Evolutionary conservation across 2,113 vertebrate genomes (phyloP).

Genomic region (Alces alces): DNA sequence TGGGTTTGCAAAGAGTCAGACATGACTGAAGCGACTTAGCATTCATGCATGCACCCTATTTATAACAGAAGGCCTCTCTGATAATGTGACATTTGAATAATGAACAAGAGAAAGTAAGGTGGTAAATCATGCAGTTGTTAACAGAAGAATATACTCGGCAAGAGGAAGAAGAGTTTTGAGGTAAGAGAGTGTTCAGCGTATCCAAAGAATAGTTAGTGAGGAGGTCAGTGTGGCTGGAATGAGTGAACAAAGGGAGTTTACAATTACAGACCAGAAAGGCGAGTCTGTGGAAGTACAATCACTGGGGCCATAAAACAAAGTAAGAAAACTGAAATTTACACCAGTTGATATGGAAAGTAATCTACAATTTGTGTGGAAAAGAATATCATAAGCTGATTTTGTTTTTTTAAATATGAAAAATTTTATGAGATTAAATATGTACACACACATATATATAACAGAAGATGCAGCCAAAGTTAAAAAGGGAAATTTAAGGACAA

Average conservation of each 20-base stretch:
- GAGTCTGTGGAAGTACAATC: background rate
- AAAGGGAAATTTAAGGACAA: background rate
- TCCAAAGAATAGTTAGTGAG: background rate
- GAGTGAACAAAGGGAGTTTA: no score
- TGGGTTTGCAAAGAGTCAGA: background rate
- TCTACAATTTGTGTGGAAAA: background rate
- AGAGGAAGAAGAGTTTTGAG: background rate
- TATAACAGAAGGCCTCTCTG: background rate
- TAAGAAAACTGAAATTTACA: background rate
- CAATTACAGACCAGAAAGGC: background rate
- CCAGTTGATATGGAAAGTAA: background rate
- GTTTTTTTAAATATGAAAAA: background rate
- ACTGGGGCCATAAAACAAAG: background rate
- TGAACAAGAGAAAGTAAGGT: background rate
- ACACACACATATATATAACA: background rate
- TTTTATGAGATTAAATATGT: background rate
- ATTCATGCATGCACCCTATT: background rate
- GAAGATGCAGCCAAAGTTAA: background rate
- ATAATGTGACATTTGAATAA: background rate
- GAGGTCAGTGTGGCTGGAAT: no score
- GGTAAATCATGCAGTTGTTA: background rate
- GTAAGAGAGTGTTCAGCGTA: background rate
- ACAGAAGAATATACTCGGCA: background rate
- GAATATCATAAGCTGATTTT: background rate
- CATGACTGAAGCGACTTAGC: background rate